A percentile compares a stretch with the other conserved stretches of the same genome.
Conservation (phyloP, 2,797 vertebrate species). For the Benthosema pterotum region DNA sequence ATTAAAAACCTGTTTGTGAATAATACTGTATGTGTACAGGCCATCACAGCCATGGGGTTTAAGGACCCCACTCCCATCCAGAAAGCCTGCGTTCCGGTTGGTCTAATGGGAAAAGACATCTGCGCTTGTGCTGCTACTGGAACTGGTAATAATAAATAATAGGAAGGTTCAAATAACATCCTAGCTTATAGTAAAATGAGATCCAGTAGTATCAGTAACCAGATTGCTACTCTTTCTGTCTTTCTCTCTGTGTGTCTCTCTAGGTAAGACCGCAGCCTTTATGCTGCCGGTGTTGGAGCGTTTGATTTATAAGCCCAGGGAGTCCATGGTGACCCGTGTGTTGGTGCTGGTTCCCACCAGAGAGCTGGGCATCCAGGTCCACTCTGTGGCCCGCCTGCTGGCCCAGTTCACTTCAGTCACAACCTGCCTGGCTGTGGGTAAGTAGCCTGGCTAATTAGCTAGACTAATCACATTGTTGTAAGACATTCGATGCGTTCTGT, state of each 20-base stretch:
- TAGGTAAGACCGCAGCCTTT: slow-evolving; percentile 97
- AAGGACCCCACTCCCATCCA: slow-evolving; percentile 95
- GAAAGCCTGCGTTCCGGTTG: slow-evolving; percentile 94
- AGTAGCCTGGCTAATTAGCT: too few relatives aligned
- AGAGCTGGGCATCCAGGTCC: slow-evolving; percentile 97
- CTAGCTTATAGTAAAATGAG: too few relatives aligned
- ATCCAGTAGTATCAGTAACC: too few relatives aligned
- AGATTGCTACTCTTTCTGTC: neutral
- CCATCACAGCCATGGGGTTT: slow-evolving; percentile 90
- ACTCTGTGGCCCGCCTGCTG: slow-evolving; percentile 89
- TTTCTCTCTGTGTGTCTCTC: slow-evolving; percentile 8
- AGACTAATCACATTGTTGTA: too few relatives aligned
- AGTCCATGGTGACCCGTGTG: slow-evolving; percentile 89
- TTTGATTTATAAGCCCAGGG: slow-evolving; percentile 92
- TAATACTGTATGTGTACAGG: slow-evolving; percentile 70
- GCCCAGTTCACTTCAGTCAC: slow-evolving; percentile 92
- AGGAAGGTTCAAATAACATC: neutral
- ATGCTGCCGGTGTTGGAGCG: slow-evolving; percentile 93
- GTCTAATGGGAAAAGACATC: slow-evolving; percentile 91
- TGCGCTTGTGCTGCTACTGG: slow-evolving; percentile 97
- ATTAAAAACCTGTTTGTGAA: neutral
- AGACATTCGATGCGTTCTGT: too few relatives aligned
- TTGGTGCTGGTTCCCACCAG: slow-evolving; percentile 94
- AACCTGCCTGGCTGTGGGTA: slow-evolving; percentile 92
- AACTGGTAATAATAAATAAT: slow-evolving; percentile 77